These are phyloP conservation scores for Pungitius pungitius DNA, from an alignment of 2,113 vertebrate genomes.

Conservation along the genomic window DNA sequence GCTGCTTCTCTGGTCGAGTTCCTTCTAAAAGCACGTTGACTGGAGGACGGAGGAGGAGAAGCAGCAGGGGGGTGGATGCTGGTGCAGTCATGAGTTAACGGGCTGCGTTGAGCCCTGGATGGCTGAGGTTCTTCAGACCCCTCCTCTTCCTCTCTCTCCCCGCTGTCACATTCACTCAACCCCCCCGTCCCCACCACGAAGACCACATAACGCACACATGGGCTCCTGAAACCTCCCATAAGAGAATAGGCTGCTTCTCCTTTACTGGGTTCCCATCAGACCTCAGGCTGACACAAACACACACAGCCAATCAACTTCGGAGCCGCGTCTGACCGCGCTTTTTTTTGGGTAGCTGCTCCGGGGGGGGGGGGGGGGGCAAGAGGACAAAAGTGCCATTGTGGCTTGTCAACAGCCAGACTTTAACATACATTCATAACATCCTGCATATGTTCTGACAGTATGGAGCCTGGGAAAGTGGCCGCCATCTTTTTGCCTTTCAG, in stretches of 20 bases:
- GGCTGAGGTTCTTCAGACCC: conserved; percentile 57
- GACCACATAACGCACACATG: conserved; percentile 45
- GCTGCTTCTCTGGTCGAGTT: conserved; percentile 50
- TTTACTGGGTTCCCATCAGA: conserved; percentile 42
- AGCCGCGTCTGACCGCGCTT: conserved; percentile 15
- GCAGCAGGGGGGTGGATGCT: conserved; percentile 26
- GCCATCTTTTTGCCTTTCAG: conserved; percentile 20
- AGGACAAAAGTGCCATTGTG: conserved; percentile 43
- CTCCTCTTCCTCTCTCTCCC: conserved; percentile 36
- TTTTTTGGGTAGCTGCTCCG: conserved; percentile 21
- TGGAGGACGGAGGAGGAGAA: conserved; percentile 17
- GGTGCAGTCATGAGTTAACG: conserved; percentile 64
- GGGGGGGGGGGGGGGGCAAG: conserved; percentile 5
- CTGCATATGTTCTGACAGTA: conserved; percentile 19
- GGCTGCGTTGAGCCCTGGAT: conserved; percentile 58
- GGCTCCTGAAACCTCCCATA: conserved; percentile 31
- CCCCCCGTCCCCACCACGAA: conserved; percentile 47
- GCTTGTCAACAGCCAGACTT: conserved; percentile 35
- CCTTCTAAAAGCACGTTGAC: conserved; percentile 46
- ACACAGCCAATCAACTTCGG: conserved; percentile 42
- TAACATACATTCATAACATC: conserved; percentile 28
- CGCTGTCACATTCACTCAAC: conserved; percentile 65
- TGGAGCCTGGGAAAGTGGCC: conserved; percentile 7
- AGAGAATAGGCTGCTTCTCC: conserved; percentile 45
- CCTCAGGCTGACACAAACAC: conserved; percentile 39